phyloP scores from a whole-genome alignment of 2,113 vertebrate species.

The Falcunculus frontatus region DNA sequence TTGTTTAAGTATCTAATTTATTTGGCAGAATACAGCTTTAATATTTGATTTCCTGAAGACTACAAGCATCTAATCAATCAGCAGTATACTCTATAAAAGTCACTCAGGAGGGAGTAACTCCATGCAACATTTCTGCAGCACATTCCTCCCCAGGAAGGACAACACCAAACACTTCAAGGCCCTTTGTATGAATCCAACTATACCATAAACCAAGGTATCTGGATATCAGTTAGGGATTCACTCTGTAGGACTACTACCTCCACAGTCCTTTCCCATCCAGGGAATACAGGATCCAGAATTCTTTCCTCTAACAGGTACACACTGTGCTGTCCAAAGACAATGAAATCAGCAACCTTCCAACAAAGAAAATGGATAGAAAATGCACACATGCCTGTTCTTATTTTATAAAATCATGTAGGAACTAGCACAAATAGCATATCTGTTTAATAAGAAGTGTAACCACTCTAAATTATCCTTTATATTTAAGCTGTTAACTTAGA shows the following conservation, averaged over 20 bases:
- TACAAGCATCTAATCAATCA: background rate
- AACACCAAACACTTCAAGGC: background rate
- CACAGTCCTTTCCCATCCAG: background rate
- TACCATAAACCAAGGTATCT: background rate
- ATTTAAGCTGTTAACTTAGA: background rate
- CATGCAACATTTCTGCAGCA: background rate
- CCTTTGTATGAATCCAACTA: background rate
- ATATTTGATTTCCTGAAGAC: background rate
- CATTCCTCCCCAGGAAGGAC: background rate
- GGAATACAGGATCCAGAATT: background rate
- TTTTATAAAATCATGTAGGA: background rate
- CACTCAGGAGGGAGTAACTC: background rate
- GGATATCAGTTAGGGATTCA: background rate
- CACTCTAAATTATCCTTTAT: background rate
- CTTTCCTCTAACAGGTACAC: background rate
- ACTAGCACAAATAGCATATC: rapidly evolving
- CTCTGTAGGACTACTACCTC: background rate
- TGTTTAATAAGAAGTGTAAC: background rate
- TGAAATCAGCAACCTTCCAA: background rate
- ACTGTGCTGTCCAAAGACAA: background rate
- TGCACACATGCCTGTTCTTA: background rate
- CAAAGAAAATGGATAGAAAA: background rate
- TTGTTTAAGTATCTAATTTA: background rate
- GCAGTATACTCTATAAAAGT: background rate
- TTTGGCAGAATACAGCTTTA: background rate